A percentile compares a stretch with the other conserved stretches of the same genome.
Evolutionary conservation across 2,113 vertebrate genomes (phyloP).

Genomic region (Todiramphus saurophagus): DNA sequence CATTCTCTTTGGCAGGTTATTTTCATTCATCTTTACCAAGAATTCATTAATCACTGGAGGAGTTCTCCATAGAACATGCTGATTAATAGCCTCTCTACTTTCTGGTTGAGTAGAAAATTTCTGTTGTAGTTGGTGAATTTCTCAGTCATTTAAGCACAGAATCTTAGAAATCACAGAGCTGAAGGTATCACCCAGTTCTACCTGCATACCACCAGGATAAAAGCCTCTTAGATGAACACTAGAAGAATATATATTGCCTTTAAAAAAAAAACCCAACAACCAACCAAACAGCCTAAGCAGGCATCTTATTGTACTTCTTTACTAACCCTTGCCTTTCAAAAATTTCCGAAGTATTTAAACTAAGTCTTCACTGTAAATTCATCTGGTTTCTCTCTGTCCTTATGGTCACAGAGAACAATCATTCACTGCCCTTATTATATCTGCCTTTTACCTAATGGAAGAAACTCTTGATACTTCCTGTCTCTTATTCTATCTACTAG

Average conservation of each 20-base stretch:
- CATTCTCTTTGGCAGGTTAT: conserved; percentile 43
- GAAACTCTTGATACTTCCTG: neutral
- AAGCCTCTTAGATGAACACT: neutral
- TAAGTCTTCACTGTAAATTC: neutral
- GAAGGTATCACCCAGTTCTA: neutral
- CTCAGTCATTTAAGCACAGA: conserved; percentile 1
- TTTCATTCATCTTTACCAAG: conserved; percentile 59
- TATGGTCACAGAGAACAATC: neutral
- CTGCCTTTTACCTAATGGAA: neutral
- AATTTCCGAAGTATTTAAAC: neutral
- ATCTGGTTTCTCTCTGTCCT: neutral
- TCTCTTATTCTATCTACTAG: neutral
- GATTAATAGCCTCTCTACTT: conserved; percentile 36
- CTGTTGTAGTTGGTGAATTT: conserved; percentile 17
- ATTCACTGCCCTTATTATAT: neutral
- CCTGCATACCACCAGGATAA: neutral
- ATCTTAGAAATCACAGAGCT: neutral
- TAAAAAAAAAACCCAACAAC: neutral
- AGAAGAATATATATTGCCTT: neutral
- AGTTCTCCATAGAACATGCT: conserved; percentile 34
- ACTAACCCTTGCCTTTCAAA: neutral
- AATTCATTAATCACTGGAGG: conserved; percentile 40
- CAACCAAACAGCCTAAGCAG: neutral
- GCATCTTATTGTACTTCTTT: neutral
- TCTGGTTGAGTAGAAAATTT: conserved; percentile 28